Evolutionary conservation across 2,888 invertebrate species (phyloP), one percentile per base, ranked within the genome.

Genomic region (Athetis lepigone): DNA sequence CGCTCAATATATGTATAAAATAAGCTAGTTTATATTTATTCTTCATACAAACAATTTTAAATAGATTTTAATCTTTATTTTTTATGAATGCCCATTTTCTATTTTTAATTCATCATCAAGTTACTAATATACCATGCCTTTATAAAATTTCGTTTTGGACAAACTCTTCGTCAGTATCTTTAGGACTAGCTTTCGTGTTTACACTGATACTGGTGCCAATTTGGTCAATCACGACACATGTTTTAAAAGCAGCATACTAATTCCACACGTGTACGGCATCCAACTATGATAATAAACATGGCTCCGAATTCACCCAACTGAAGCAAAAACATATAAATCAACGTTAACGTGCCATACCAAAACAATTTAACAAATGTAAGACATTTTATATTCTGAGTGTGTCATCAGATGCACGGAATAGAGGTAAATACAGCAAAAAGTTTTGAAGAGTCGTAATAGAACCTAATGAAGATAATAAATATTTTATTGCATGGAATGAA

Each of bases 381-480:
- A 27, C 56, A 50, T 76, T 71, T 49, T 33, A 49, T 45, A 50
- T 57, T 50, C 29, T 13, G 45, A 70, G 52, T 42, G 43, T 71
- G 49, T 57, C 77, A 71, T 71, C 65, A 76, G 42, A 72, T 72
- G 33, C 65, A 64, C 18, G 52, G 13, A 42, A 39, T 16, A 5
- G 18, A 16, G 43, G 39, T 62, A 21, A 45, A 54, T 21, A 21
- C 23, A 51, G 36, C n/a, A 42, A 57, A 65, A 64, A 51, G 23
- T 50, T 37, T 52, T 51, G 18, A 72, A 52, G 21, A 23, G 39
- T 40, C 49, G n/a, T 5, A 65, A 36, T 57, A 64, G n/a, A 3
- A 37, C 25, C 13, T 73, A 73, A 73, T 73, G 67, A 73, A 47
- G 49, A 52, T 40, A 52, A 49, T 77, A 72, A 55, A 72, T 72